phyloP scores from a whole-genome alignment of 2,113 vertebrate genomes.

The Pimephales promelas region DNA sequence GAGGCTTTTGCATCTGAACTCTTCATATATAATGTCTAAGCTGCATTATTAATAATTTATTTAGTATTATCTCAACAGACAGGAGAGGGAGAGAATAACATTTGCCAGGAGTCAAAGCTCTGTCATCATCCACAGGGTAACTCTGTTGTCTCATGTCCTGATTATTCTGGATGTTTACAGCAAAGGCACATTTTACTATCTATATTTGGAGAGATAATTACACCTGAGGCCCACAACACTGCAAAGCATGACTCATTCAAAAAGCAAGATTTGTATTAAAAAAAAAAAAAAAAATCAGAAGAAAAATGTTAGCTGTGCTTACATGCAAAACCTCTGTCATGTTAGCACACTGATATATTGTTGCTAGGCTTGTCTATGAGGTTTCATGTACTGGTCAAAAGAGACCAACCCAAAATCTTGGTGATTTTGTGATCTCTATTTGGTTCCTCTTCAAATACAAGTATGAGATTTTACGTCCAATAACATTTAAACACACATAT shows the following conservation, averaged over 20 bases:
- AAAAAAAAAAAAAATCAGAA: no score
- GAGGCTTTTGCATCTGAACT: no score
- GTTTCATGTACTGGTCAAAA: no score
- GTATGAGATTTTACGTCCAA: no score
- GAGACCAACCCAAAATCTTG: no score
- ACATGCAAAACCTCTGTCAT: neutral
- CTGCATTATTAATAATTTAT: neutral
- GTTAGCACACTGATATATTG: neutral
- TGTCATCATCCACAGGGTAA: slow-evolving; percentile 11
- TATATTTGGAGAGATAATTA: slow-evolving; percentile 10
- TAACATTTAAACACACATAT: neutral
- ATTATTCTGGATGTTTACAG: slow-evolving; percentile 13
- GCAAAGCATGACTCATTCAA: slow-evolving; percentile 1
- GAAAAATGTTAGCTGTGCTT: neutral
- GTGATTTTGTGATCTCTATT: no score
- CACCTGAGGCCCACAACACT: slow-evolving; percentile 10
- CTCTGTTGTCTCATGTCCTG: neutral
- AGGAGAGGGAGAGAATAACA: neutral
- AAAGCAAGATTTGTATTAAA: neutral
- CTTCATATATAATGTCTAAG: no score
- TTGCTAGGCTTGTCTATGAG: no score
- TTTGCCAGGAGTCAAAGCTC: neutral
- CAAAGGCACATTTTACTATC: neutral
- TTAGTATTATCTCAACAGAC: neutral
- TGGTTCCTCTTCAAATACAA: no score